Conservation (phyloP, 2,888 invertebrate species). For the Cyclophora punctaria region DNA sequence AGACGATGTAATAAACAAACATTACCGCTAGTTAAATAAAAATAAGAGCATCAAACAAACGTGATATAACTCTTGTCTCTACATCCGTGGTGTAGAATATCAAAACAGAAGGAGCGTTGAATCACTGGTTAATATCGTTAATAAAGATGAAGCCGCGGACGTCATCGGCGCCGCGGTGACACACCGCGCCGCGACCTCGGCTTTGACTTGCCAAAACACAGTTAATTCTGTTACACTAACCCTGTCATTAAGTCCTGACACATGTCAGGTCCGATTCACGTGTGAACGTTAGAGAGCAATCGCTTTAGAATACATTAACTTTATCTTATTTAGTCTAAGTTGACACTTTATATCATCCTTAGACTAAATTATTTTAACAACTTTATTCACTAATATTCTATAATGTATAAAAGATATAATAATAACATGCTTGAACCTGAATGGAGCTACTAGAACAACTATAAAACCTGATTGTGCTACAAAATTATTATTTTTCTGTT, state of each 20-base stretch:
- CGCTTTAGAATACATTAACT: too few relatives aligned
- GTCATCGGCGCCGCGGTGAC: constrained; percentile 22
- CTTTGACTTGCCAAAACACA: constrained; percentile 37
- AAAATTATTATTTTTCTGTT: too few relatives aligned
- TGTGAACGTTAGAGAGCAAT: background rate
- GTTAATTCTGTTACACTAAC: constrained; percentile 30
- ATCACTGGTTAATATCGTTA: constrained; percentile 12
- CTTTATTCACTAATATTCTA: too few relatives aligned
- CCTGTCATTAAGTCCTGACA: constrained; percentile 4
- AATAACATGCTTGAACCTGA: too few relatives aligned
- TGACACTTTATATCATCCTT: too few relatives aligned
- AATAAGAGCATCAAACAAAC: constrained; percentile 3
- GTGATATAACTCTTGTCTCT: background rate
- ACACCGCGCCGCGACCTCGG: constrained; percentile 33
- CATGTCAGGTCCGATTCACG: background rate
- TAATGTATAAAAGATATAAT: too few relatives aligned
- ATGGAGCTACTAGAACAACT: too few relatives aligned
- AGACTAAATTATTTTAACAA: too few relatives aligned
- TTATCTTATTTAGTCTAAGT: too few relatives aligned
- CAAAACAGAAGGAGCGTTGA: constrained; percentile 16
- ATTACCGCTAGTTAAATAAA: background rate
- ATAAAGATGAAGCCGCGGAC: constrained; percentile 19
- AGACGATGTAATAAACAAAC: constrained; percentile 1
- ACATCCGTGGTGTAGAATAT: constrained; percentile 17
- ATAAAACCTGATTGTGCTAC: too few relatives aligned